Conservation (phyloP, 1,140 invertebrate species). For the Drosophila sproati region DNA sequence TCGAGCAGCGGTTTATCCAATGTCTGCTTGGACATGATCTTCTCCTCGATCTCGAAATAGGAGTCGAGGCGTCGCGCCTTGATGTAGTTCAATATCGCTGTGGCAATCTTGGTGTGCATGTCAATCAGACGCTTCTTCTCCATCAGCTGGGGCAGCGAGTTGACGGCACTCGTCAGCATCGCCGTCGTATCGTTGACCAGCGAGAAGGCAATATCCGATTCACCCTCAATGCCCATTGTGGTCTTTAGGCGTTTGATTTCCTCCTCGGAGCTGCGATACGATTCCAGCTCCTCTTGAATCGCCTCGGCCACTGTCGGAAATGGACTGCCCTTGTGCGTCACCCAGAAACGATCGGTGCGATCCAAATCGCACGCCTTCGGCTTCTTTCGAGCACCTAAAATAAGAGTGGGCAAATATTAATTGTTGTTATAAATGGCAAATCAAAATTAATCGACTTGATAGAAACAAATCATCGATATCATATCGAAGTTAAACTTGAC, state of each 20-base stretch:
- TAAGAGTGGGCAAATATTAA: background rate
- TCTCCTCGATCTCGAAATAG: constrained; percentile 99
- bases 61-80: constrained; percentile 94
- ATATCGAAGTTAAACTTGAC: no score
- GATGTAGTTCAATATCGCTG: constrained; percentile 95
- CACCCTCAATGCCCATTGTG: constrained; percentile 94
- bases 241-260: constrained; percentile 98
- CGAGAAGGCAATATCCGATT: constrained; percentile 90
- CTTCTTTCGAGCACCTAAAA: constrained; percentile 88
- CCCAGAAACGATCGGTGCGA: constrained; percentile 96
- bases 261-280: constrained; percentile 96
- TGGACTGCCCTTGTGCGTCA: constrained; percentile 96
- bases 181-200: constrained; percentile 98
- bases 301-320: constrained; percentile 99
- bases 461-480: no score
- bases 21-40: constrained; percentile 94
- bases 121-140: constrained; percentile 99
- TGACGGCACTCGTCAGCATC: constrained; percentile 96
- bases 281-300: constrained; percentile 98
- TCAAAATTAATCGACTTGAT: background rate
- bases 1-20: constrained; percentile 92
- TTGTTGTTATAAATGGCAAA: no score
- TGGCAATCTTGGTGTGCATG: constrained; percentile 99
- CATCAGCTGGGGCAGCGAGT: constrained; percentile 97
- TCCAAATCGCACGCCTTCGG: constrained; percentile 96